Evolutionary conservation across 2,888 invertebrate genomes (phyloP).

Genomic region (Hoplodrina ambigua): DNA sequence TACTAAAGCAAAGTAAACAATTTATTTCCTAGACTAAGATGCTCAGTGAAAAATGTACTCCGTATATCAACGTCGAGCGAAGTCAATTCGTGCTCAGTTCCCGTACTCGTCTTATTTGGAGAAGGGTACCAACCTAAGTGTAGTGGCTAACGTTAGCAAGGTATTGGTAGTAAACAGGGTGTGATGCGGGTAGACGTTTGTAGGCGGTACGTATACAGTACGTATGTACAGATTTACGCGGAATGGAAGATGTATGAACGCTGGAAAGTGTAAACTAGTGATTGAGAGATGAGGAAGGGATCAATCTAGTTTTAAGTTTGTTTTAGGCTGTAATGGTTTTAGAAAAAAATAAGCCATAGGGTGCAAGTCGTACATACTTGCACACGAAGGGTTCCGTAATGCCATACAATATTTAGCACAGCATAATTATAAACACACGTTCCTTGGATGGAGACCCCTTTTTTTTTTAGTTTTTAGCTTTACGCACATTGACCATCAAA

Average conservation of each 20-base stretch:
- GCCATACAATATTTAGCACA: too few species aligned
- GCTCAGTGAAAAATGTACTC: constrained; percentile 48
- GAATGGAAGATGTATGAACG: constrained; percentile 41
- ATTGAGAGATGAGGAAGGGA: not conserved
- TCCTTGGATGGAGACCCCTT: too few species aligned
- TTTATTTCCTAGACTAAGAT: constrained; percentile 34
- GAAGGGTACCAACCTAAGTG: constrained; percentile 69
- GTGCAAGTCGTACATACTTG: too few species aligned
- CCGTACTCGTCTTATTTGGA: constrained; percentile 61
- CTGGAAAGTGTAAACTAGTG: constrained; percentile 18
- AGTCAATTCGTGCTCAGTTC: constrained; percentile 66
- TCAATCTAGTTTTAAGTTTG: too few species aligned
- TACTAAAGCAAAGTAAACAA: constrained; percentile 30
- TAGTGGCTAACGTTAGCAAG: constrained; percentile 64
- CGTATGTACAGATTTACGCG: constrained; percentile 56
- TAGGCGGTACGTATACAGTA: constrained; percentile 52
- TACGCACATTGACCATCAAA: too few species aligned
- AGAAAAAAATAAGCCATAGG: too few species aligned
- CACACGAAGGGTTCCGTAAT: too few species aligned
- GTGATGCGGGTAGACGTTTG: constrained; percentile 71
- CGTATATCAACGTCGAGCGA: constrained; percentile 50
- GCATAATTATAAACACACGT: too few species aligned
- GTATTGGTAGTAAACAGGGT: constrained; percentile 68
- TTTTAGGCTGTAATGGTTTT: too few species aligned
- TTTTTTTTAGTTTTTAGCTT: too few species aligned